Conservation (phyloP, 2,113 vertebrate genomes). For the Hemicordylus capensis region DNA sequence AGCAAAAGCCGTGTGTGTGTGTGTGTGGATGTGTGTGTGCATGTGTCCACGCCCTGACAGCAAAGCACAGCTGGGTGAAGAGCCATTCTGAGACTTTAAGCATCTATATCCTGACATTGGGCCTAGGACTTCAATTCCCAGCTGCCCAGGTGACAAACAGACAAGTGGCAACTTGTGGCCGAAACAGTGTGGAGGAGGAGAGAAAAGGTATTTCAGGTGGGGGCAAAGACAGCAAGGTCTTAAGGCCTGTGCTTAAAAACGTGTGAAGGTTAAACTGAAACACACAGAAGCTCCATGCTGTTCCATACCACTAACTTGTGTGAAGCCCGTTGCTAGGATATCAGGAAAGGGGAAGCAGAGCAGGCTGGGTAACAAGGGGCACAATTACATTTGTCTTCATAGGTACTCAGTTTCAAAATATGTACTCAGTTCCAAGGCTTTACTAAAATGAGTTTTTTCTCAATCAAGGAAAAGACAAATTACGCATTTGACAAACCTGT, state of each 20-base stretch:
- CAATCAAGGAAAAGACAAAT: neutral
- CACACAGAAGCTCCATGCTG: neutral
- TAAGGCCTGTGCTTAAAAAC: neutral
- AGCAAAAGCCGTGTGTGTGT: neutral
- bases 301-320: neutral
- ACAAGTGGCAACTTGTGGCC: neutral
- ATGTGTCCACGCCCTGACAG: neutral
- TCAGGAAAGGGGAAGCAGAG: neutral
- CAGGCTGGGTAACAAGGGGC: neutral
- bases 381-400: neutral
- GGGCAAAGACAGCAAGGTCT: no score
- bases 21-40: neutral
- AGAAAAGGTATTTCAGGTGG: no score
- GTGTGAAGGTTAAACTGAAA: neutral
- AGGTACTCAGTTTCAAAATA: neutral
- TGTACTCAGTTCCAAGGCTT: neutral
- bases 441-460: neutral
- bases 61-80: neutral
- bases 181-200: no score
- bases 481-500: neutral
- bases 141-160: neutral
- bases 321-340: constrained; percentile 9
- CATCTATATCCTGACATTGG: no score
- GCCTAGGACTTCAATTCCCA: neutral
- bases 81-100: neutral